phyloP scores from a whole-genome alignment of 2,888 invertebrate species.

The Drosophila gaucha region DNA sequence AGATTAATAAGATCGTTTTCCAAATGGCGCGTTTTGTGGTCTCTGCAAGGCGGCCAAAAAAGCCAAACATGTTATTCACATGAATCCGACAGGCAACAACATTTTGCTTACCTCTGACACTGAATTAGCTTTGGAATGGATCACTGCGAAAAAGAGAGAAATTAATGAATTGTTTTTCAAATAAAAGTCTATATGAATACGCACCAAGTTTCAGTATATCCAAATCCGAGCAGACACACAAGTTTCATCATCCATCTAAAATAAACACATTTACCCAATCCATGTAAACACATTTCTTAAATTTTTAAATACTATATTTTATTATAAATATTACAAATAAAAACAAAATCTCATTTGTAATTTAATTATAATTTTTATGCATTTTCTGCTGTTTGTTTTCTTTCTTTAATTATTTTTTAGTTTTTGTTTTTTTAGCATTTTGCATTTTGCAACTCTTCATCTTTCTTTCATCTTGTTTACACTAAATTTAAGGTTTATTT shows the following conservation, averaged over 20 bases:
- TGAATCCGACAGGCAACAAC: constrained; percentile 37
- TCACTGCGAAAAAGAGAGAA: constrained; percentile 21
- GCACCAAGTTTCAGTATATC: neutral
- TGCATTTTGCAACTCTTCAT: constrained; percentile 58
- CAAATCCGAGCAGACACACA: neutral
- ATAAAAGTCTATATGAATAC: neutral
- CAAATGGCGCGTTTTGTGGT: constrained; percentile 56
- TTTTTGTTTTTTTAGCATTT: constrained; percentile 40
- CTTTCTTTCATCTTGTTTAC: constrained; percentile 67
- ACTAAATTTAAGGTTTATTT: constrained; percentile 84
- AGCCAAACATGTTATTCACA: constrained; percentile 52
- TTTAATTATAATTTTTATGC: constrained; percentile 75
- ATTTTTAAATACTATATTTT: constrained; percentile 80
- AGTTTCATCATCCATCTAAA: neutral
- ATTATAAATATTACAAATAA: constrained; percentile 81
- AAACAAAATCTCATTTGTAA: constrained; percentile 79
- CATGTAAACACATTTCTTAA: constrained; percentile 20
- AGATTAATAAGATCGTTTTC: constrained; percentile 84
- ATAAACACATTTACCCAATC: neutral
- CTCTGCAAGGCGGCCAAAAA: constrained; percentile 39
- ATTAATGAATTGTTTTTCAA: neutral
- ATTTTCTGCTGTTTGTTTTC: constrained; percentile 45
- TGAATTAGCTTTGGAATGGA: neutral
- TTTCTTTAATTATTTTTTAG: too few relatives aligned
- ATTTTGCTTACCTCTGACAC: constrained; percentile 59